Conservation (phyloP, 2,888 invertebrate species). For the Drosophila incognita region DNA sequence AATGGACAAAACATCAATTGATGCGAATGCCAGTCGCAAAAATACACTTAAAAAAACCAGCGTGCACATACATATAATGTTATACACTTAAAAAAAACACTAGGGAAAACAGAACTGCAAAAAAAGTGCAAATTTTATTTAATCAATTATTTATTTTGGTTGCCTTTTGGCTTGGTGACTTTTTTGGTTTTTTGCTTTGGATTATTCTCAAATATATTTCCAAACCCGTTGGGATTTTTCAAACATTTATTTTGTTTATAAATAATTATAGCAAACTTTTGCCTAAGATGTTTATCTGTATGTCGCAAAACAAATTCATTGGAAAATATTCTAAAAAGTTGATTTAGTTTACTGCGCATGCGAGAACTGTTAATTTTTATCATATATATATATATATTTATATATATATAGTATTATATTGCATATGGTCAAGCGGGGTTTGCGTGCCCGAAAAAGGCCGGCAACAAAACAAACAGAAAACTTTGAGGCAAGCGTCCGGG, state of each 20-base stretch:
- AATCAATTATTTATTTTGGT: neutral
- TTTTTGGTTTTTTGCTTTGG: neutral
- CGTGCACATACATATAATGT: neutral
- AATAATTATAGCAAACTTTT: neutral
- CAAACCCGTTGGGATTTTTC: neutral
- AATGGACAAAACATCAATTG: constrained; percentile 68
- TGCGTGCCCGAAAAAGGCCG: constrained; percentile 77
- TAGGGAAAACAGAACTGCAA: neutral
- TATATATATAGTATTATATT: constrained; percentile 15
- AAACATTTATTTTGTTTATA: neutral
- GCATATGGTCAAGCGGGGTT: constrained; percentile 64
- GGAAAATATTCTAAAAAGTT: neutral
- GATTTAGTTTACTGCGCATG: neutral
- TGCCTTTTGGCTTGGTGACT: neutral
- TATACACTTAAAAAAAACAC: neutral
- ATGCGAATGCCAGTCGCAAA: constrained; percentile 63
- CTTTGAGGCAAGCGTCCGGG: constrained; percentile 42
- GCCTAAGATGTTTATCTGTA: neutral
- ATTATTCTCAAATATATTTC: neutral
- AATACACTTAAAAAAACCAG: constrained; percentile 5
- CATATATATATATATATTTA: constrained; percentile 12
- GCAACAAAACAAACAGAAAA: constrained; percentile 29
- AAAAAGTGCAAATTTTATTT: neutral
- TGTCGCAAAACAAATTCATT: neutral
- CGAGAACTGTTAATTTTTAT: neutral